These are phyloP conservation scores for Amazona guildingii DNA, from an alignment of 2,113 vertebrate genomes.

Conservation along the genomic window DNA sequence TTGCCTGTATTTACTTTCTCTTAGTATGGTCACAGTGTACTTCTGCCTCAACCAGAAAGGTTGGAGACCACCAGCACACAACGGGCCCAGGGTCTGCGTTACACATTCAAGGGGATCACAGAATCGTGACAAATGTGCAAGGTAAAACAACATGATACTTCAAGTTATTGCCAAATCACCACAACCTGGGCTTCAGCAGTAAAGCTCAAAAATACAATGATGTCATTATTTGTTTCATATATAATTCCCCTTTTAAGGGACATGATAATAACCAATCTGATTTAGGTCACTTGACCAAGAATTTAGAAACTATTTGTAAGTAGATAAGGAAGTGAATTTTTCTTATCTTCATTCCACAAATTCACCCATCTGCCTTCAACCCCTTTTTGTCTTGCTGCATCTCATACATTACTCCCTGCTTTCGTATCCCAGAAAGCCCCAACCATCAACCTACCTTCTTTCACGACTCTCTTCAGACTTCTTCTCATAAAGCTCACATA, in stretches of 20 bases:
- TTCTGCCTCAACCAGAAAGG: not conserved
- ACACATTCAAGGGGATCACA: not conserved
- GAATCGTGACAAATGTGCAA: not conserved
- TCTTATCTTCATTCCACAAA: not conserved
- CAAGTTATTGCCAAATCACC: not conserved
- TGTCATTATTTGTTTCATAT: rapidly evolving
- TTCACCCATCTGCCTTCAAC: not conserved
- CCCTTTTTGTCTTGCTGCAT: not conserved
- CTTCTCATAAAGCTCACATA: not conserved
- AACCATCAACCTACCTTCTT: not conserved
- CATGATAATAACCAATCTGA: not conserved
- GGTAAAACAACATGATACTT: rapidly evolving
- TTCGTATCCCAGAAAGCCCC: not conserved
- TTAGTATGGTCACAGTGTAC: not conserved
- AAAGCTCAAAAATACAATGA: not conserved
- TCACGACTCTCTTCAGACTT: not conserved
- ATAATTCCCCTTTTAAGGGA: not conserved
- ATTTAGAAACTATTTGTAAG: not conserved
- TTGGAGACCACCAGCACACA: rapidly evolving
- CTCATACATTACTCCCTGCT: not conserved
- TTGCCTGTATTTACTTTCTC: not conserved
- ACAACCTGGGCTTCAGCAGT: not conserved
- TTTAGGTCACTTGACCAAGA: not conserved
- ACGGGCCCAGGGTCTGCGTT: rapidly evolving
- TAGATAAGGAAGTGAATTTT: not conserved